Evolutionary conservation across 2,113 vertebrate genomes (phyloP).

Genomic region (Aix galericulata): DNA sequence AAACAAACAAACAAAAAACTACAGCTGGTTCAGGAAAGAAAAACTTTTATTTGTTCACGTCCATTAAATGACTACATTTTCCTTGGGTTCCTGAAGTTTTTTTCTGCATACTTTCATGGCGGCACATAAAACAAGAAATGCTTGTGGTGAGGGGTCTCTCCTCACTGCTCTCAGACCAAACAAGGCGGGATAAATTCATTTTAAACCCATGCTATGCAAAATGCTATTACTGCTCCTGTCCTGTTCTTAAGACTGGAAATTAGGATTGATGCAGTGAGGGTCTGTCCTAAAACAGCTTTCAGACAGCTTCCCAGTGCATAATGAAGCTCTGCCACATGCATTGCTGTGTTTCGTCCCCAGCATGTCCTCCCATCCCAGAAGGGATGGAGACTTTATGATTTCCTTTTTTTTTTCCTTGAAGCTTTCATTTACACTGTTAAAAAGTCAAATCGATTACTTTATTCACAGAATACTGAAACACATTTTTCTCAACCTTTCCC

Average conservation of each 20-base stretch:
- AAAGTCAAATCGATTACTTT: not conserved
- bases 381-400: not conserved
- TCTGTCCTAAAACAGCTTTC: not conserved
- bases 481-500: conserved; percentile 17
- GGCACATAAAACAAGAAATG: not conserved
- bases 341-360: not conserved
- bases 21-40: not conserved
- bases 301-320: not conserved
- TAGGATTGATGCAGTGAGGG: not conserved
- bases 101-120: rapidly evolving
- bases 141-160: not conserved
- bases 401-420: not conserved
- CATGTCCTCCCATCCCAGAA: rapidly evolving
- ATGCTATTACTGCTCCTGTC: not conserved
- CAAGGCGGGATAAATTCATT: not conserved
- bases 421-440: not conserved
- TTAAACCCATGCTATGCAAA: not conserved
- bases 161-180: not conserved
- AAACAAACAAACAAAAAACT: not conserved
- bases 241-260: not conserved
- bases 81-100: not conserved
- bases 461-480: not conserved
- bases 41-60: not conserved
- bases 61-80: not conserved
- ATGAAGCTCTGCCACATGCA: rapidly evolving